Conservation (phyloP, 2,113 vertebrate genomes). For the Ursus arctos region DNA sequence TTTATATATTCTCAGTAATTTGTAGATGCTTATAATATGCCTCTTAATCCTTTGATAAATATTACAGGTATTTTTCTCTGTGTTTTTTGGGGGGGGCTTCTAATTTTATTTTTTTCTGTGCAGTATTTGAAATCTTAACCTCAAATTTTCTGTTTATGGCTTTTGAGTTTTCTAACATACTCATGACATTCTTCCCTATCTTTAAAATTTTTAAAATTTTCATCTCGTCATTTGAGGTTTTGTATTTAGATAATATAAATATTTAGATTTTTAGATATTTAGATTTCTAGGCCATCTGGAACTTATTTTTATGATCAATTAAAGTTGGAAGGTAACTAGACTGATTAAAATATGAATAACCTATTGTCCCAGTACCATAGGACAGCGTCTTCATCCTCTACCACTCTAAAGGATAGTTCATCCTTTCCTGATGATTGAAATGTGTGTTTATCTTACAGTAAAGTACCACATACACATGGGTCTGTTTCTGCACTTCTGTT, state of each 20-base stretch:
- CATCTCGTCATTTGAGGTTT: conserved; percentile 34
- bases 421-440: neutral
- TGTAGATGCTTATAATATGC: neutral
- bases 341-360: conserved; percentile 44
- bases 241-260: conserved; percentile 15
- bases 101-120: conserved; percentile 44
- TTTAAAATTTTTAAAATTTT: conserved; percentile 31
- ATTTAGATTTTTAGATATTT: neutral
- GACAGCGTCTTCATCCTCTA: neutral
- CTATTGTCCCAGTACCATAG: neutral
- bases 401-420: neutral
- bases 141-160: neutral
- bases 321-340: conserved; percentile 1
- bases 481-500: neutral
- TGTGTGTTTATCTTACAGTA: neutral
- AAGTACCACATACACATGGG: neutral
- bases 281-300: neutral
- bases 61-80: neutral
- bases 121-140: conserved; percentile 33
- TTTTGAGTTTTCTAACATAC: conserved; percentile 48
- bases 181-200: neutral
- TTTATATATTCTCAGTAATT: conserved; percentile 22
- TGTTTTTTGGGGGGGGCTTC: neutral
- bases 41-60: neutral
- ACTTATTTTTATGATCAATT: conserved; percentile 54